These are phyloP conservation scores for Anoplopoma fimbria DNA, from an alignment of 2,113 vertebrate genomes.

Conservation along the genomic window DNA sequence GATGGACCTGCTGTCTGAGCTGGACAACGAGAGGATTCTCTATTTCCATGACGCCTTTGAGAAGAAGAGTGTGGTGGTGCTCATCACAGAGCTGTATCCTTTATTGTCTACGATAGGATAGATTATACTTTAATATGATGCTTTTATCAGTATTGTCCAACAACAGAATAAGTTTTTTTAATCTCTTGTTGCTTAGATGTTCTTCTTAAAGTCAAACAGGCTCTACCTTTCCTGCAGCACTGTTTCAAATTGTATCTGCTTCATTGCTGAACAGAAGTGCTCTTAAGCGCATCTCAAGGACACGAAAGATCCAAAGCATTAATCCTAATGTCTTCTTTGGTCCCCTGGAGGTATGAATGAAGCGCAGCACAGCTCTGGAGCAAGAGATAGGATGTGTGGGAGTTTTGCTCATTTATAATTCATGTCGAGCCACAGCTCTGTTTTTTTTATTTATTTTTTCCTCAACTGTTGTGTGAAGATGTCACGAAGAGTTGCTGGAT, in stretches of 20 bases:
- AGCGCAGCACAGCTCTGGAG: slow-evolving; percentile 46
- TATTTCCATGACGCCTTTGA: slow-evolving; percentile 96
- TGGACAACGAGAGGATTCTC: slow-evolving; percentile 89
- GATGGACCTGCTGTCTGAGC: slow-evolving; percentile 88
- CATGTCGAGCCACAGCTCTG: slow-evolving; percentile 33
- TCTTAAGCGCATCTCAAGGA: slow-evolving; percentile 46
- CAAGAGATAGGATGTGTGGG: slow-evolving; percentile 58
- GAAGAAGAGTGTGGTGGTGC: slow-evolving; percentile 90
- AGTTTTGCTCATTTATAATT: slow-evolving; percentile 73
- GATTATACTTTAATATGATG: not conserved
- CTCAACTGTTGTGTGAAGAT: slow-evolving; percentile 83
- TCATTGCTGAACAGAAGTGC: slow-evolving; percentile 19
- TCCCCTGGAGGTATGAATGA: slow-evolving; percentile 59
- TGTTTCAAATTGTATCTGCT: slow-evolving; percentile 4
- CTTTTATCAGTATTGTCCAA: not conserved
- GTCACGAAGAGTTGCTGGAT: slow-evolving; percentile 93
- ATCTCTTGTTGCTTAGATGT: not conserved
- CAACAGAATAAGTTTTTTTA: not conserved
- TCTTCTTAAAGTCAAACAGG: not conserved
- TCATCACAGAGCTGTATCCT: slow-evolving; percentile 96
- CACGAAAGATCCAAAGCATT: slow-evolving; percentile 47
- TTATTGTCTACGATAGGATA: not conserved
- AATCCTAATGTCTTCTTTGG: slow-evolving; percentile 51
- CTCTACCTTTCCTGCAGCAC: not conserved
- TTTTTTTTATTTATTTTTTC: slow-evolving; percentile 16